phyloP scores from a whole-genome alignment of 2,888 invertebrate species.

The Rhogogaster chlorosoma region DNA sequence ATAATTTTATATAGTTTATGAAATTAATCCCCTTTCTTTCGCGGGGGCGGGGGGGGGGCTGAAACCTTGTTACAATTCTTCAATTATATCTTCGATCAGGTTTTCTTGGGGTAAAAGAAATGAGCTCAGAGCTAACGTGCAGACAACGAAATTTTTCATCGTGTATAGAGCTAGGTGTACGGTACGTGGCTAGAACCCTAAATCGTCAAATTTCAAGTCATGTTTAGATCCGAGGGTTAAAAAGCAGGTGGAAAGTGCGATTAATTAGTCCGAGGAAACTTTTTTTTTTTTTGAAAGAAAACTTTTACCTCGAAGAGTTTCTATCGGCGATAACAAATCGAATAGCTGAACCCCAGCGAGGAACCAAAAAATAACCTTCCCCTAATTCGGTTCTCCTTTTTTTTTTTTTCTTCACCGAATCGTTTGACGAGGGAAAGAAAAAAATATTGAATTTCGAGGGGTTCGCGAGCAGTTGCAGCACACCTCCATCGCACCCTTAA shows the following conservation, averaged over 20 bases:
- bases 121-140: neutral
- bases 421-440: neutral
- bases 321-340: neutral
- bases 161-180: neutral
- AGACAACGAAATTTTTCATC: neutral
- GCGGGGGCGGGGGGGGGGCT: neutral
- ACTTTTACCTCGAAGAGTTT: neutral
- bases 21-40: conserved; percentile 28
- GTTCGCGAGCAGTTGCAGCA: neutral
- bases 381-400: neutral
- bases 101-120: neutral
- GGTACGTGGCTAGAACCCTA: neutral
- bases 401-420: neutral
- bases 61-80: neutral
- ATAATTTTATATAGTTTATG: neutral
- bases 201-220: neutral
- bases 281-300: neutral
- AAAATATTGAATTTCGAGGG: neutral
- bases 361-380: neutral
- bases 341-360: neutral
- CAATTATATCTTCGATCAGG: conserved; percentile 31
- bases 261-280: neutral
- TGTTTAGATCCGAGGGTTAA: neutral
- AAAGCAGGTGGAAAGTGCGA: neutral
- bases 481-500: neutral